phyloP scores from a whole-genome alignment of 2,797 vertebrate genomes.

The Enteromius fasciolatus region DNA sequence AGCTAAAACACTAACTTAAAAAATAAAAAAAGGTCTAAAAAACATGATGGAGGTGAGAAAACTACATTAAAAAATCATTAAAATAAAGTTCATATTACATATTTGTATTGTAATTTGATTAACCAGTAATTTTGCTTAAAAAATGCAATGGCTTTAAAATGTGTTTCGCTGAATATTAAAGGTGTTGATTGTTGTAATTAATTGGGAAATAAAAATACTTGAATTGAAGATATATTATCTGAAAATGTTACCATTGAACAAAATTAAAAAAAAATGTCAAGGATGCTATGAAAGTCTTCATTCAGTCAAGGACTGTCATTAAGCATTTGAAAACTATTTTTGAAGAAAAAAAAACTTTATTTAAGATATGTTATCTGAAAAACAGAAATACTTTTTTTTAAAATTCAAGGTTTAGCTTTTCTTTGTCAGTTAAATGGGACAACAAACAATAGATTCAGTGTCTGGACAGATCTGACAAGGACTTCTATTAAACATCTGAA shows the following conservation, averaged over 20 bases:
- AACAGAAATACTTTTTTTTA: neutral
- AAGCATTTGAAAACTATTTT: neutral
- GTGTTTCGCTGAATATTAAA: neutral
- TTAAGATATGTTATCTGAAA: neutral
- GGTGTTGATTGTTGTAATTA: too few species aligned
- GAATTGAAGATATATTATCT: neutral
- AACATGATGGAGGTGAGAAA: neutral
- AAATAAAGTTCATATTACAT: neutral
- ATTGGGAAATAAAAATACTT: neutral
- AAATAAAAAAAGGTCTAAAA: neutral
- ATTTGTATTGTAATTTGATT: neutral
- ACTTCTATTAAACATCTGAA: conserved; percentile 28
- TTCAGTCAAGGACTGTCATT: neutral
- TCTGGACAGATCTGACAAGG: conserved; percentile 44
- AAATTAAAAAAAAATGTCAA: neutral
- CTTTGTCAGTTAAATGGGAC: conserved; percentile 1
- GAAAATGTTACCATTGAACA: neutral
- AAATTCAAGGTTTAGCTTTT: neutral
- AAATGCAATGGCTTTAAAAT: neutral
- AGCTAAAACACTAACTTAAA: conserved; percentile 23
- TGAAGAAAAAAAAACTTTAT: neutral
- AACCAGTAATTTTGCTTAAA: neutral
- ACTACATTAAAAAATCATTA: neutral
- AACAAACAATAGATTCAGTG: neutral
- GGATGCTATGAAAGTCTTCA: neutral